These are phyloP conservation scores for Amblyraja radiata DNA, from an alignment of 2,797 vertebrate species.

Conservation along the genomic window DNA sequence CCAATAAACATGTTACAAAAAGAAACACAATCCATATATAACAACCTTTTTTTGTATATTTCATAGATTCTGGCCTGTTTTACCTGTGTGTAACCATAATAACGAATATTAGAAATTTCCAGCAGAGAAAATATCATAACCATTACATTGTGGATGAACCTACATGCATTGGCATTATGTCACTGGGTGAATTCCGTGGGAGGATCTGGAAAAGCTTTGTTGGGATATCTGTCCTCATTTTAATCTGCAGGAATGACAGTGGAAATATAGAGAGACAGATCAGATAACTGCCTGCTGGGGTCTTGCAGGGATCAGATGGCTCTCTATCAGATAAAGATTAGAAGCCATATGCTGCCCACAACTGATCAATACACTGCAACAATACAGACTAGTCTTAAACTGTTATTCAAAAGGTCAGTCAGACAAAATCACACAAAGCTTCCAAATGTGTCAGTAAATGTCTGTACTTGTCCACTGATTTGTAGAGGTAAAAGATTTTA, in stretches of 20 bases:
- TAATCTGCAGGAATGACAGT: conserved; percentile 35
- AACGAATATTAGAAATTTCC: too few relatives aligned
- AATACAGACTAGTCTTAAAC: conserved; percentile 8
- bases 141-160: neutral
- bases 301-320: conserved; percentile 29
- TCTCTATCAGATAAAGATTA: conserved; percentile 36
- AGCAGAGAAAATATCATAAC: neutral
- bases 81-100: neutral
- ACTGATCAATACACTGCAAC: conserved; percentile 25
- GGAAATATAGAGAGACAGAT: conserved; percentile 24
- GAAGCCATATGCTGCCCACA: conserved; percentile 30
- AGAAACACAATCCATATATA: neutral
- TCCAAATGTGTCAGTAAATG: neutral
- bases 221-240: neutral
- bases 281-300: neutral
- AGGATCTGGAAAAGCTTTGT: neutral
- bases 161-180: neutral
- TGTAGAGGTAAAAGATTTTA: neutral
- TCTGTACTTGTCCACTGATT: neutral
- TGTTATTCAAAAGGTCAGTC: conserved; percentile 13
- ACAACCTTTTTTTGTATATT: neutral
- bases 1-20: neutral
- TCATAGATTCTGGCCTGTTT: neutral
- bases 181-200: neutral
- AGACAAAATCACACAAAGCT: conserved; percentile 5